Conservation (phyloP, 2,113 vertebrate species). For the Ciconia boyciana region DNA sequence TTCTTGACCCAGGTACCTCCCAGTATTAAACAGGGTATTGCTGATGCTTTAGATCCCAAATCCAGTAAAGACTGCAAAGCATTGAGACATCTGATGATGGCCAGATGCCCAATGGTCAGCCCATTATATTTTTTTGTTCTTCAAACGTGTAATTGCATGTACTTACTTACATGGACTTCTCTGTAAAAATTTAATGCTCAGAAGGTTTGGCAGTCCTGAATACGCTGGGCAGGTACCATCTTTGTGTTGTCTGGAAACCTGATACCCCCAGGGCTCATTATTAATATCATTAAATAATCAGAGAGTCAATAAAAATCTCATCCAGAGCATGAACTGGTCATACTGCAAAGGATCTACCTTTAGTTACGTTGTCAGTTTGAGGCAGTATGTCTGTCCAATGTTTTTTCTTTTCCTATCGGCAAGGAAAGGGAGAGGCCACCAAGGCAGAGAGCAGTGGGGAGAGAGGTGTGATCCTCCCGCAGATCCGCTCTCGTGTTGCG, state of each 20-base stretch:
- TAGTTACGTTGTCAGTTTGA: not conserved
- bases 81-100: not conserved
- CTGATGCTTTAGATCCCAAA: not conserved
- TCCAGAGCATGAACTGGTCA: not conserved
- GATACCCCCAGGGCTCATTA: not conserved
- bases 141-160: not conserved
- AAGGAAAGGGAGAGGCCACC: not conserved
- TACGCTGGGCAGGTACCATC: not conserved
- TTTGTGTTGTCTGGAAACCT: not conserved
- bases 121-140: not conserved
- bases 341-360: not conserved
- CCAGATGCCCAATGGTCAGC: not conserved
- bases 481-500: rapidly evolving
- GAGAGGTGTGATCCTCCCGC: not conserved
- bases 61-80: not conserved
- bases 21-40: not conserved
- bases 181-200: not conserved
- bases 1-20: not conserved
- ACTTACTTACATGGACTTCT: not conserved
- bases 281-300: not conserved
- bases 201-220: not conserved
- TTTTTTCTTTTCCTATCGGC: not conserved
- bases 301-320: not conserved
- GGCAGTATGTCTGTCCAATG: not conserved
- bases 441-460: not conserved